Conservation (phyloP, 2,888 invertebrate genomes). For the Dromius quadrimaculatus region DNA sequence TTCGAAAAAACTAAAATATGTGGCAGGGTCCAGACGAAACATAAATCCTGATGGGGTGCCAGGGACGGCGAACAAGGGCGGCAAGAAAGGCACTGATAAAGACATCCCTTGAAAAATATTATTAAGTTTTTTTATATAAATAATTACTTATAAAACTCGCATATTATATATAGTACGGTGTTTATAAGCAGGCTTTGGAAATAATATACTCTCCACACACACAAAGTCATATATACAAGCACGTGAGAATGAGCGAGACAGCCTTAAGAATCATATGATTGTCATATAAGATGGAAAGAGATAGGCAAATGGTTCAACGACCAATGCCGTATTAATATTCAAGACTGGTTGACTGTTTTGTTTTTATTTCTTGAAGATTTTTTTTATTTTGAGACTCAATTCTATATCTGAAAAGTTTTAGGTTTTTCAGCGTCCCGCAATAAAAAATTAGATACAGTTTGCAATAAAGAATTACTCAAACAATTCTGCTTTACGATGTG, state of each 20-base stretch:
- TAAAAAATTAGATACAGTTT: too few species aligned
- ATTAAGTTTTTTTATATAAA: not conserved
- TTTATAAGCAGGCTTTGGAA: slow-evolving; percentile 31
- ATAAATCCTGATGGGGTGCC: slow-evolving; percentile 22
- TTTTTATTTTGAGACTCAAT: slow-evolving; percentile 43
- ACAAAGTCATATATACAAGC: not conserved
- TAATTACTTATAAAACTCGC: not conserved
- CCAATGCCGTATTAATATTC: slow-evolving; percentile 52
- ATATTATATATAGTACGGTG: slow-evolving; percentile 34
- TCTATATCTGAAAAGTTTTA: slow-evolving; percentile 44
- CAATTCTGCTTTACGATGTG: too few species aligned
- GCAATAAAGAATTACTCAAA: too few species aligned
- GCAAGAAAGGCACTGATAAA: too few species aligned
- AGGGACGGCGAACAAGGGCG: not conserved
- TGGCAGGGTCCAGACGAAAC: slow-evolving; percentile 27
- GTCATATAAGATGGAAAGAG: slow-evolving; percentile 7
- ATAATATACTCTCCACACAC: slow-evolving; percentile 30
- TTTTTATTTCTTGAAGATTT: slow-evolving; percentile 51
- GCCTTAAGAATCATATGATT: slow-evolving; percentile 1
- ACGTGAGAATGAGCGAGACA: slow-evolving; percentile 20
- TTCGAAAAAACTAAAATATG: slow-evolving; percentile 45
- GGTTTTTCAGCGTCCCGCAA: slow-evolving; percentile 4
- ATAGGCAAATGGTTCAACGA: slow-evolving; percentile 45
- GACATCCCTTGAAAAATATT: not conserved
- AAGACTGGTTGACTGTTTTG: slow-evolving; percentile 50